A percentile compares a stretch with the other conserved stretches of the same genome.
These are phyloP conservation scores for Cantharis flavilabris DNA, from an alignment of 2,888 invertebrate species.

Conservation along the genomic window DNA sequence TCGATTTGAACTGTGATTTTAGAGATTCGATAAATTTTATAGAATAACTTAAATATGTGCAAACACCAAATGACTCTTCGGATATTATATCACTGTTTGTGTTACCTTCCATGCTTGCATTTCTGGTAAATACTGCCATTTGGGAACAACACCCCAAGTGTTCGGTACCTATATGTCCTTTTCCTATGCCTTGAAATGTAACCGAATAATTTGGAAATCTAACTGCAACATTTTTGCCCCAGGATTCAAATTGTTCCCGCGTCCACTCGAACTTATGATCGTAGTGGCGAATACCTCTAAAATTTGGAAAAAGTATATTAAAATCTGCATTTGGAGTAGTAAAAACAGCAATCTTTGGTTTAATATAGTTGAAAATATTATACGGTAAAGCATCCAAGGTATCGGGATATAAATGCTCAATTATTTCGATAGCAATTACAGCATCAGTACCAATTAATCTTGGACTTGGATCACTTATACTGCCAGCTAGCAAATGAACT, in stretches of 20 bases:
- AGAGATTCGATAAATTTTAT: not conserved
- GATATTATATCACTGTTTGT: not conserved
- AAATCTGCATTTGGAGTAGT: conserved; percentile 94
- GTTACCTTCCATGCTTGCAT: conserved; percentile 1
- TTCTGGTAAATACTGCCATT: conserved; percentile 73
- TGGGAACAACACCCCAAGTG: conserved; percentile 78
- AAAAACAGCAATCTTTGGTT: conserved; percentile 78
- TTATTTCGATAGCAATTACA: conserved; percentile 83
- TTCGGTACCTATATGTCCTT: conserved; percentile 67
- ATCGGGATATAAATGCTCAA: conserved; percentile 85
- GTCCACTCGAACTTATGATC: conserved; percentile 98
- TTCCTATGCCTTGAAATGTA: conserved; percentile 73
- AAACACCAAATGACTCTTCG: conserved; percentile 44
- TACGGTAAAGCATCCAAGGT: conserved; percentile 73
- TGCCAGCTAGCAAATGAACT: conserved; percentile 74
- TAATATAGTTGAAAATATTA: conserved; percentile 80
- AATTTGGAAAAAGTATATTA: conserved; percentile 74
- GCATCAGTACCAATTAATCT: conserved; percentile 74
- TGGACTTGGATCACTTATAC: conserved; percentile 73
- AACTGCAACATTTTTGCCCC: conserved; percentile 72
- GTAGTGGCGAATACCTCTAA: conserved; percentile 73
- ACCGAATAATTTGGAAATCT: conserved; percentile 80
- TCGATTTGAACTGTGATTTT: not conserved
- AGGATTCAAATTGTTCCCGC: conserved; percentile 78
- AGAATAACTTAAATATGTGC: conserved; percentile 41